phyloP scores from a whole-genome alignment of 2,888 invertebrate species.

The Eudemis profundana region DNA sequence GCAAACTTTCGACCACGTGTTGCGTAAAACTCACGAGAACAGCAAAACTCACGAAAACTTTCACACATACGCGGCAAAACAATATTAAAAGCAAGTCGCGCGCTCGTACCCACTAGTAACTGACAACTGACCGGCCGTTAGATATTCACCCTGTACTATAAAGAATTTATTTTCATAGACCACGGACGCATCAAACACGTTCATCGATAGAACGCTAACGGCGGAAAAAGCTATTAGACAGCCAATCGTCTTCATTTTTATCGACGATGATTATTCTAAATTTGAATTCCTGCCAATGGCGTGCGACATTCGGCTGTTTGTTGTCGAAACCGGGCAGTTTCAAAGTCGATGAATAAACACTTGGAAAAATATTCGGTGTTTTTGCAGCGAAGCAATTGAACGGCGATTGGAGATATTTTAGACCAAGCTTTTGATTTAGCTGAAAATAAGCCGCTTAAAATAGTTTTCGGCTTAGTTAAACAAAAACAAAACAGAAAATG shows the following conservation, averaged over 20 bases:
- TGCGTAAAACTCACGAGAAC: constrained; percentile 54
- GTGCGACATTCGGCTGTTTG: constrained; percentile 47
- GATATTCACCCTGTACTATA: constrained; percentile 72
- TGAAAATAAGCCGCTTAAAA: background rate
- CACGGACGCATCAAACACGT: constrained; percentile 63
- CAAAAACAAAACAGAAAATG: background rate
- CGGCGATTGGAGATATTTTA: constrained; percentile 28
- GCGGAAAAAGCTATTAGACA: constrained; percentile 40
- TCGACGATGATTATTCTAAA: constrained; percentile 57
- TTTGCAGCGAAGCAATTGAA: constrained; percentile 33
- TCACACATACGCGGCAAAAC: constrained; percentile 56
- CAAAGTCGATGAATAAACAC: constrained; percentile 41
- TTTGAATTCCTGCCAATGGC: constrained; percentile 63
- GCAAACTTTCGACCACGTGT: constrained; percentile 74
- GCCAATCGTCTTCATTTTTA: constrained; percentile 50
- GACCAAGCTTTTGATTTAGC: constrained; percentile 27
- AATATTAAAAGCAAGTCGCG: constrained; percentile 63
- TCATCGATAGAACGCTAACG: constrained; percentile 42
- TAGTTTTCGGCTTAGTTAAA: background rate
- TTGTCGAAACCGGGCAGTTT: constrained; percentile 43
- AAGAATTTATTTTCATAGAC: constrained; percentile 81
- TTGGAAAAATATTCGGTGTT: constrained; percentile 39
- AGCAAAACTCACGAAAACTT: constrained; percentile 45
- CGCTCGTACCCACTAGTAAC: constrained; percentile 71
- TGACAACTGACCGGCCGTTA: constrained; percentile 79